Base-by-base conservation (phyloP, 2,888 invertebrate species). In the Trypoxylon attenuatum region DNA sequence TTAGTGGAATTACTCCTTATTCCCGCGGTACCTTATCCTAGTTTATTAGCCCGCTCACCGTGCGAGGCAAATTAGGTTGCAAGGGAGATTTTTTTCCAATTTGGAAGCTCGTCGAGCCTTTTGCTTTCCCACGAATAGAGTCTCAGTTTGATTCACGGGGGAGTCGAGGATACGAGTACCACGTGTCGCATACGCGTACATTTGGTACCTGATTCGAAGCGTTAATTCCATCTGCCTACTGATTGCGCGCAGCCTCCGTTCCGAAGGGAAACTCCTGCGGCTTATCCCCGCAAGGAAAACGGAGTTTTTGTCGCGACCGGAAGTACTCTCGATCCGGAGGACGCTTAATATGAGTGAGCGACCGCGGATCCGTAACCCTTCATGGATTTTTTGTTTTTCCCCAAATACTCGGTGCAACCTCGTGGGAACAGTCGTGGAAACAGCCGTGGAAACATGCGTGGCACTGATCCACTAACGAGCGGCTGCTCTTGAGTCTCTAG, bases 381-480 rank as follows among this genome's bases (percentile, higher is more conserved):
- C 76, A 54, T 21, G 45, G 21, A 18, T 76, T 77, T 80, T 82
- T 80, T 83, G 77, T 79, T 82, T 81, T 81, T 78, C 74, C 59
- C 53, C 58, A 73, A 80, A 82, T 81, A 76, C 71, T 43, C 69
- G 71, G 75, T 77, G 74, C 73, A 80, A 74, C 76, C 79, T 80
- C 84, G 84, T 83, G 84, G 84, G 84, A 84, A 84, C 77, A 55
- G 50, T 33, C 84, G 84, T 84, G 84, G 84, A 84, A 84, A 84
- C 77, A n/a, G 53, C 51, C 42, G 46, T 38, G 80, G 78, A 77
- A 77, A 81, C 63, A 70, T 68, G 69, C 72, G 71, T 71, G n/a
- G 61, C 22, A 33, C 58, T 10, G 47, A 27, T 38, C 19, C 45
- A 59, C 39, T 39, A 25, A 47, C 57, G 54, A 19, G 41, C 56